Evolutionary conservation across 2,797 vertebrate species (phyloP).

Genomic region (Aeoliscus strigatus): DNA sequence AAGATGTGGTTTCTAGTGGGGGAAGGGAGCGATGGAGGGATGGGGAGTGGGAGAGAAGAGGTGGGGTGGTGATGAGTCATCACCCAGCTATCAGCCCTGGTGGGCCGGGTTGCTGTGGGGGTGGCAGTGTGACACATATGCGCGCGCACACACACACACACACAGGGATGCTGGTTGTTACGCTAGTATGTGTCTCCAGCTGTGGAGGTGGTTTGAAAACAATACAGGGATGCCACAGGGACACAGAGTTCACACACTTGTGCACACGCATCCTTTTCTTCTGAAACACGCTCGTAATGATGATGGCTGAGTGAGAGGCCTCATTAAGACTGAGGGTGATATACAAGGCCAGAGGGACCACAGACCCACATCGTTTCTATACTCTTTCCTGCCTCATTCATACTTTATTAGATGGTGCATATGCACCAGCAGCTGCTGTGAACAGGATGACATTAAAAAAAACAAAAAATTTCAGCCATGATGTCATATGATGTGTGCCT

Average conservation of each 20-base stretch:
- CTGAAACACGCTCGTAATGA: constrained; percentile 17
- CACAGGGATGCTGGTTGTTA: constrained; percentile 36
- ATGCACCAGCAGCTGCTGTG: constrained; percentile 22
- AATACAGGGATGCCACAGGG: constrained; percentile 50
- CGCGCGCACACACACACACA: constrained; percentile 22
- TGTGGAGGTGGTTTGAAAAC: constrained; percentile 55
- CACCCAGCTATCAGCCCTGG: constrained; percentile 45
- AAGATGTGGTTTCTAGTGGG: not conserved
- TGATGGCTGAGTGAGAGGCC: constrained; percentile 15
- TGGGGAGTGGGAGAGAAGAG: constrained; percentile 18
- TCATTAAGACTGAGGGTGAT: constrained; percentile 34
- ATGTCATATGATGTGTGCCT: too few species aligned
- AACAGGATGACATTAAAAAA: constrained; percentile 30
- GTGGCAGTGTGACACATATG: constrained; percentile 59
- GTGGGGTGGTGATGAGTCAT: constrained; percentile 61
- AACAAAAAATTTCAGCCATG: too few species aligned
- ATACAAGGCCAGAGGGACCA: constrained; percentile 7
- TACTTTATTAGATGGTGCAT: constrained; percentile 46
- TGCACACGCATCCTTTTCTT: not conserved
- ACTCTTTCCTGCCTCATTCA: constrained; percentile 43
- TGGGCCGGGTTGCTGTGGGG: constrained; percentile 59
- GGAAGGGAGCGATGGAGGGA: constrained; percentile 17
- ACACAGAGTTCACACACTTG: constrained; percentile 16
- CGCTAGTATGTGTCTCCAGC: constrained; percentile 39
- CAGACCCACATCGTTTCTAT: too few species aligned